phyloP scores from a whole-genome alignment of 2,113 vertebrate species.

The Excalfactoria chinensis region DNA sequence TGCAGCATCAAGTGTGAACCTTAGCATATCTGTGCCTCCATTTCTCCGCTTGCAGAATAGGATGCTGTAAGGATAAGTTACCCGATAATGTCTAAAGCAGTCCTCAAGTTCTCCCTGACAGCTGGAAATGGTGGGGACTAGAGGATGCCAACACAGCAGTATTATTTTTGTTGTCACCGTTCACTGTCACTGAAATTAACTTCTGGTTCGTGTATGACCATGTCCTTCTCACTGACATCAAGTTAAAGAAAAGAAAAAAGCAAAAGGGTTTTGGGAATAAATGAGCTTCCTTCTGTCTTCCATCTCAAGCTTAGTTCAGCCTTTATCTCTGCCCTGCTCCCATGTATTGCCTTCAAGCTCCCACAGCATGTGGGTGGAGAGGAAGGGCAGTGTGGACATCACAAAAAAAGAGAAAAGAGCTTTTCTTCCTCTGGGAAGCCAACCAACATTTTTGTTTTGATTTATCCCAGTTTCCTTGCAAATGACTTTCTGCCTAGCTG shows the following conservation, averaged over 20 bases:
- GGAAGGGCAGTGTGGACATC: neutral
- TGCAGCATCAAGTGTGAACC: fast-evolving
- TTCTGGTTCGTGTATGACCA: neutral
- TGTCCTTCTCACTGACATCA: neutral
- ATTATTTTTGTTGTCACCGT: neutral
- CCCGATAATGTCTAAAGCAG: neutral
- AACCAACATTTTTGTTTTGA: conserved; percentile 18
- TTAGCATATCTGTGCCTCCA: neutral
- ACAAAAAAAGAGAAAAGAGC: neutral
- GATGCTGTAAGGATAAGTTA: neutral
- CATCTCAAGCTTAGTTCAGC: neutral
- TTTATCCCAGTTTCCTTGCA: neutral
- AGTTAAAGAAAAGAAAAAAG: neutral
- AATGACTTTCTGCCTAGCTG: conserved; percentile 41
- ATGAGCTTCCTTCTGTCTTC: neutral
- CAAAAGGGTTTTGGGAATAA: neutral
- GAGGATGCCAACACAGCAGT: neutral
- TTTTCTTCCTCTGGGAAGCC: neutral
- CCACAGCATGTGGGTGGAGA: neutral
- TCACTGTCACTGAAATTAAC: neutral
- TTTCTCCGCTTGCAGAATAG: neutral
- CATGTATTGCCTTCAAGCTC: neutral
- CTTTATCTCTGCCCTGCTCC: neutral
- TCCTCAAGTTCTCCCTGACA: neutral
- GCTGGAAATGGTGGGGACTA: neutral